phyloP scores from a whole-genome alignment of 2,113 vertebrate species.

The Felis catus region DNA sequence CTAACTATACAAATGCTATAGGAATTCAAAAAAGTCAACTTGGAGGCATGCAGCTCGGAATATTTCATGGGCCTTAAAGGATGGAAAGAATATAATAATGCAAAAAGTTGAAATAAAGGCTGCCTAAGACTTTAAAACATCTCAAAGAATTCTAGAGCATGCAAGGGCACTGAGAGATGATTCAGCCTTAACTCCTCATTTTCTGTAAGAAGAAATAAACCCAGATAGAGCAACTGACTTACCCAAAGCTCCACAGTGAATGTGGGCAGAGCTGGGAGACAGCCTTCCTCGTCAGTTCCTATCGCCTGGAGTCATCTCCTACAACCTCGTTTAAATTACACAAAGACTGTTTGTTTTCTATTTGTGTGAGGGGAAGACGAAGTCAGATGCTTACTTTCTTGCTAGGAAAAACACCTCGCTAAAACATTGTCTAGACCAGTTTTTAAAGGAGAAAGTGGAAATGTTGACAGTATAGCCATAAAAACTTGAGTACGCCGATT shows the following conservation, averaged over 20 bases:
- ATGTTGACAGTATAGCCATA: conserved; percentile 48
- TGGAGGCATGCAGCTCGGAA: not conserved
- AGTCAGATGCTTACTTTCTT: conserved; percentile 48
- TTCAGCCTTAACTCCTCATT: not conserved
- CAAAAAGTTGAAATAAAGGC: conserved; percentile 10
- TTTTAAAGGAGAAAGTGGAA: conserved; percentile 54
- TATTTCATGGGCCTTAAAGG: not conserved
- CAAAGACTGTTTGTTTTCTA: conserved; percentile 37
- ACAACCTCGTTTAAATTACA: conserved; percentile 44
- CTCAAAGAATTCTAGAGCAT: conserved; percentile 11
- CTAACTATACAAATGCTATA: not conserved
- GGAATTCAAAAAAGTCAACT: not conserved
- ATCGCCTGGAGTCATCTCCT: not conserved
- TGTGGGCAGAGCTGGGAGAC: not conserved
- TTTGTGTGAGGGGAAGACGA: conserved; percentile 23
- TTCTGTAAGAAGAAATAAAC: conserved; percentile 38
- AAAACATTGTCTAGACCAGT: conserved; percentile 10
- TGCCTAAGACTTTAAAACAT: not conserved
- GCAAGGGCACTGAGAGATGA: not conserved
- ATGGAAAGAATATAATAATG: conserved; percentile 19
- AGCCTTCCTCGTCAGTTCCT: not conserved
- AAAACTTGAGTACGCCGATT: conserved; percentile 18
- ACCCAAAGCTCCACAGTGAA: not conserved
- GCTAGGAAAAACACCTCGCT: not conserved
- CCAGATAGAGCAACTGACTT: not conserved